Conservation (phyloP, 2,113 vertebrate species). For the Mobula hypostoma region DNA sequence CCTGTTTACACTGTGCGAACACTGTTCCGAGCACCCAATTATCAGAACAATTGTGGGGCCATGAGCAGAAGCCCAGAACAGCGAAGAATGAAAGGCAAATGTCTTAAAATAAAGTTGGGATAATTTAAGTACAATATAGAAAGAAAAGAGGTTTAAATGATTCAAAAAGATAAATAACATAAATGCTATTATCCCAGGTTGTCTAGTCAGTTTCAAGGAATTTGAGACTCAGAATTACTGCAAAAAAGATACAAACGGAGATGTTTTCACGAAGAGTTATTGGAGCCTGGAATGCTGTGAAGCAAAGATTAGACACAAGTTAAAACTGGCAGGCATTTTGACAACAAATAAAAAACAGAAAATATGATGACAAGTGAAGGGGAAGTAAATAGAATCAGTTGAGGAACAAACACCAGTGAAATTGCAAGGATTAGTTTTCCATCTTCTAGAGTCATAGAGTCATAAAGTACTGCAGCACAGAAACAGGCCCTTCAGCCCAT, state of each 20-base stretch:
- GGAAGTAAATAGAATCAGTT: neutral
- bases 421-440: neutral
- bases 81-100: neutral
- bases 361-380: neutral
- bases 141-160: neutral
- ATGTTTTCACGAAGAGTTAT: neutral
- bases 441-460: neutral
- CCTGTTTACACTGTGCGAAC: no score
- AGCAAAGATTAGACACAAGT: neutral
- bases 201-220: neutral
- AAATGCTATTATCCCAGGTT: neutral
- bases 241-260: neutral
- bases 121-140: neutral
- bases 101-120: neutral
- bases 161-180: neutral
- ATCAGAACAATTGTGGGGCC: neutral
- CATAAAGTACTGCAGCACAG: no score
- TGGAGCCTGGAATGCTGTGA: neutral
- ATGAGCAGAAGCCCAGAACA: neutral
- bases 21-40: neutral
- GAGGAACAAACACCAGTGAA: neutral
- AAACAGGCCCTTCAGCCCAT: no score
- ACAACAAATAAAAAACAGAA: neutral
- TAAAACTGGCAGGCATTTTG: neutral
- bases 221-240: neutral